These are phyloP conservation scores for Xyliphius kryptos DNA, from an alignment of 2,113 vertebrate species.

Conservation along the genomic window DNA sequence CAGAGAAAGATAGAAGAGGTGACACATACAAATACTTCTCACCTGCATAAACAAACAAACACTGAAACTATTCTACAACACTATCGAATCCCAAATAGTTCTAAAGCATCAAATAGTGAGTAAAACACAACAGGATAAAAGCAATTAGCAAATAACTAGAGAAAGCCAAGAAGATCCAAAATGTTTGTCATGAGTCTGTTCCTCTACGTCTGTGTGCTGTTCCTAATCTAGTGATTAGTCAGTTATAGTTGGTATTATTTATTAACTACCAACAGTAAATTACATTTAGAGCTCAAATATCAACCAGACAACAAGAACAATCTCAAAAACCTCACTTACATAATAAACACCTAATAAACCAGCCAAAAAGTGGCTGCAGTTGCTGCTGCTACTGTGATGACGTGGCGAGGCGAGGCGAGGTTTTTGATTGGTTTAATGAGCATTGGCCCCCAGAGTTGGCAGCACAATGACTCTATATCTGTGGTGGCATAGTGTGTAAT, in stretches of 20 bases:
- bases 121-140: no score
- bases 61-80: background rate
- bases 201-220: no score
- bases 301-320: background rate
- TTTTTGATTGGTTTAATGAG: slow-evolving; percentile 13
- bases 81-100: no score
- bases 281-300: no score
- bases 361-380: background rate
- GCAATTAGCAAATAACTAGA: no score
- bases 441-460: slow-evolving; percentile 25
- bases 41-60: background rate
- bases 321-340: background rate
- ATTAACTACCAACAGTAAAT: no score
- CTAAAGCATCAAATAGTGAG: no score
- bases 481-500: slow-evolving; percentile 4
- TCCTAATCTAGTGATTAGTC: no score
- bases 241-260: no score
- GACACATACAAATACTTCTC: slow-evolving; percentile 11
- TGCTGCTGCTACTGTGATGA: background rate
- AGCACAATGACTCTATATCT: background rate
- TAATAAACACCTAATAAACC: background rate
- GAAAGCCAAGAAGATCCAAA: no score
- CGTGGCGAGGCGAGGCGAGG: background rate
- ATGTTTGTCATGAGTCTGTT: no score
- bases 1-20: slow-evolving; percentile 97